Base-by-base conservation (phyloP, 2,888 invertebrate genomes). In the Gisinianus flammeolus region DNA sequence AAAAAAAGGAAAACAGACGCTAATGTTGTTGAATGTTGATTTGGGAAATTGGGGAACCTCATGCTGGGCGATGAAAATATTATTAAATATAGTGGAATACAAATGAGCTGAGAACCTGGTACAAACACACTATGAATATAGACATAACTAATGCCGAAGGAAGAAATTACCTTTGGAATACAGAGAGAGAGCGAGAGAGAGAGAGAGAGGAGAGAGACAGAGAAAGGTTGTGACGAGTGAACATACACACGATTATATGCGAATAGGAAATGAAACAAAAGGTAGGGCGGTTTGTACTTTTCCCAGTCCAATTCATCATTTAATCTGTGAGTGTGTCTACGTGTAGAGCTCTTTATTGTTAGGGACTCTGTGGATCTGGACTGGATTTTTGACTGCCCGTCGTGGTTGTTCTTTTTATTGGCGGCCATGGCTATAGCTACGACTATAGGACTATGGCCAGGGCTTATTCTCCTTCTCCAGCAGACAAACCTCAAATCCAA, bases 51-150 rank as follows among this genome's bases (percentile, higher is more conserved):
- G 62, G 62, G 69, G 52, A 24, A 26, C 44, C 24, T 69, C 69
- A 44, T 69, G 69, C 69, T 69, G 69, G 26, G 69, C 69, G 69
- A 69, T 69, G 69, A 69, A 69, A 62, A 69, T 69, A 69, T 44
- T 69, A 69, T 69, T 69, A 69, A 69, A 69, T 69, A 69, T 44
- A 12, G 44, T 69, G 69, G 69, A 69, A 69, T 69, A 69, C 69
- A 69, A 69, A 69, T 69, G 69, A 69, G 69, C 69, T 69, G 44
- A 31, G 69, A 44, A 44, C 44, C 44, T 44, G 44, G 44, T 44
- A 44, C 44, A 44, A 44, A 44, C 12, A 62, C 22, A 26, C 62
- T 28, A 44, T 44, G 44, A n/a, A 24, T 58, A 58, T 62, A 28
- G 62, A 62, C 62, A 26, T 12, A 12, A 62, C 26, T 12, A 62